Conservation (phyloP, 2,797 vertebrate species). For the Fistularia commersonii region DNA sequence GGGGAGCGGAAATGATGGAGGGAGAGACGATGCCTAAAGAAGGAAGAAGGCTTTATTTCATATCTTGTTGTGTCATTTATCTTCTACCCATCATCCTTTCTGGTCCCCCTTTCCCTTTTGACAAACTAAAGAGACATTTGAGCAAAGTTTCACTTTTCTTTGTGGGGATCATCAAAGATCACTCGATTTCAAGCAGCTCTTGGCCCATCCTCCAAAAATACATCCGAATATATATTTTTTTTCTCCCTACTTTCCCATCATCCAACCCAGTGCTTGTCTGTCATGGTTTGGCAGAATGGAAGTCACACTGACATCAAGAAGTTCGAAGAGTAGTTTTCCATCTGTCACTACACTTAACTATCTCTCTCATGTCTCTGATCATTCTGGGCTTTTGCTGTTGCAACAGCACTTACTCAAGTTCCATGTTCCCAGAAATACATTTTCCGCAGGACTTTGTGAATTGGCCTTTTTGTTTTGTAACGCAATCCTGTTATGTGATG, state of each 20-base stretch:
- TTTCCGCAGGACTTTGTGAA: conserved; percentile 32
- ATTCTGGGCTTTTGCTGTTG: conserved; percentile 1
- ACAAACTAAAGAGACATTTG: background rate
- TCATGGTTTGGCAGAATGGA: conserved; percentile 15
- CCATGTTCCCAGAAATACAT: conserved; percentile 17
- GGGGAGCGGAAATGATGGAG: conserved; percentile 9
- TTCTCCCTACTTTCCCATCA: conserved; percentile 1
- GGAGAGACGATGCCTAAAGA: background rate
- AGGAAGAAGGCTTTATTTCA: no score
- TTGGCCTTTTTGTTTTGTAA: conserved; percentile 17
- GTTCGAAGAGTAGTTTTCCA: conserved; percentile 6
- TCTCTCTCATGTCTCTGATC: conserved; percentile 8
- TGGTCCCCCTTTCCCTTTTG: background rate
- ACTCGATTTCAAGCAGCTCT: conserved; percentile 6
- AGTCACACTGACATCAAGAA: conserved; percentile 12
- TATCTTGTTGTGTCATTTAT: background rate
- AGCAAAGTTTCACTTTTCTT: background rate
- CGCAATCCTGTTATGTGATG: conserved; percentile 13
- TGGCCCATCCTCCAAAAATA: conserved; percentile 3
- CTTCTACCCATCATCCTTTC: background rate
- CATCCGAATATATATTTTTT: conserved; percentile 4
- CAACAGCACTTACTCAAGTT: conserved; percentile 25
- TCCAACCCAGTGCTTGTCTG: background rate
- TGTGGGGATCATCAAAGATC: conserved; percentile 6
- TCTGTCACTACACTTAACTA: conserved; percentile 11